Conservation (phyloP, 2,797 vertebrate genomes). For the Amniataba percoides region DNA sequence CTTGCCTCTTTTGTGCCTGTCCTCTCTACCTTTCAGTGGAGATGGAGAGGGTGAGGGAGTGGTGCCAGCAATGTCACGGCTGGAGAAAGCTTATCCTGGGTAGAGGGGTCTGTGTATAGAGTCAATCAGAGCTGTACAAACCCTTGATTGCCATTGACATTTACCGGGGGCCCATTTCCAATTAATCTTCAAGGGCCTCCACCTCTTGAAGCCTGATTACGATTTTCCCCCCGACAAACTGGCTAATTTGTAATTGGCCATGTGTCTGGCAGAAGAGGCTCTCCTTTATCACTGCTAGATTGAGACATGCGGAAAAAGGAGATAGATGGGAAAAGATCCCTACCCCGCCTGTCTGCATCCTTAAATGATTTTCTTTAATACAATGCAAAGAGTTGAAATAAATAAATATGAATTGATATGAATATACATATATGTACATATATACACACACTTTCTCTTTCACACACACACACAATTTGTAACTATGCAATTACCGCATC, state of each 20-base stretch:
- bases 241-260: slow-evolving; percentile 89
- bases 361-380: slow-evolving; percentile 43
- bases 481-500: neutral
- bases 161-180: slow-evolving; percentile 87
- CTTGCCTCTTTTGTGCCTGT: slow-evolving; percentile 66
- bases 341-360: slow-evolving; percentile 33
- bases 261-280: slow-evolving; percentile 77
- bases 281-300: slow-evolving; percentile 79
- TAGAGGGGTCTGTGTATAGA: slow-evolving; percentile 81
- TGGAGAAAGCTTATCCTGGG: slow-evolving; percentile 80
- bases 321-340: slow-evolving; percentile 48
- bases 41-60: slow-evolving; percentile 70
- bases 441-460: too few relatives aligned
- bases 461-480: too few relatives aligned
- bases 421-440: too few relatives aligned
- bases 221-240: slow-evolving; percentile 82
- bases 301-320: slow-evolving; percentile 65
- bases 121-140: slow-evolving; percentile 84
- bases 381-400: neutral
- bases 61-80: slow-evolving; percentile 79
- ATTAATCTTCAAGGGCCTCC: slow-evolving; percentile 90
- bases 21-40: slow-evolving; percentile 57
- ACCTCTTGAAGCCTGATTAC: slow-evolving; percentile 88
- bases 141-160: slow-evolving; percentile 89
- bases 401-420: too few relatives aligned